These are phyloP conservation scores for Nemapogon koenigi DNA, from an alignment of 2,888 invertebrate species.

Conservation along the genomic window DNA sequence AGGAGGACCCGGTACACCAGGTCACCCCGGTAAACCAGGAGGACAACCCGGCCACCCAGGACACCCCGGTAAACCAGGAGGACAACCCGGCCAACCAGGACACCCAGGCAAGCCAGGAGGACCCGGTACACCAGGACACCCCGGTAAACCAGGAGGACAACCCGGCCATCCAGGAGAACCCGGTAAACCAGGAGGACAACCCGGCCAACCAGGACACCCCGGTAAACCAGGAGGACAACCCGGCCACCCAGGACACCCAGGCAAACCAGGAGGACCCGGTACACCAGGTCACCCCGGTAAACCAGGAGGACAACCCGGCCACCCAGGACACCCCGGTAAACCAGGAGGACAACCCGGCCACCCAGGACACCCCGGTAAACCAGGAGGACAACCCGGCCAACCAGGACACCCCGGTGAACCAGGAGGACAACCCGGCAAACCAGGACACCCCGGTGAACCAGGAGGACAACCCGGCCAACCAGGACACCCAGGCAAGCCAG, in stretches of 20 bases:
- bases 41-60: constrained; percentile 23
- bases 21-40: constrained; percentile 23
- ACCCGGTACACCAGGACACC: constrained; percentile 1
- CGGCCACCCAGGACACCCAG: constrained; percentile 22
- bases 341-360: background rate
- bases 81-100: constrained; percentile 22
- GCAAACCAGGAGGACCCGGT: constrained; percentile 16
- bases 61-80: constrained; percentile 18
- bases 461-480: constrained; percentile 1
- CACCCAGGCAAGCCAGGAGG: constrained; percentile 6
- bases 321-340: constrained; percentile 7
- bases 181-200: constrained; percentile 2
- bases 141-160: constrained; percentile 3
- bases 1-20: constrained; percentile 16
- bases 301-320: constrained; percentile 9
- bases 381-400: background rate
- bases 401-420: constrained; percentile 2
- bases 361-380: constrained; percentile 4
- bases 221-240: constrained; percentile 14
- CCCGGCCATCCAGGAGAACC: constrained; percentile 2
- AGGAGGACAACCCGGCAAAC: constrained; percentile 1
- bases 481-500: background rate
- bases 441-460: constrained; percentile 2
- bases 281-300: constrained; percentile 22
- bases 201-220: constrained; percentile 4